phyloP scores from a whole-genome alignment of 1,140 invertebrate genomes.

The Whitmania pigra region DNA sequence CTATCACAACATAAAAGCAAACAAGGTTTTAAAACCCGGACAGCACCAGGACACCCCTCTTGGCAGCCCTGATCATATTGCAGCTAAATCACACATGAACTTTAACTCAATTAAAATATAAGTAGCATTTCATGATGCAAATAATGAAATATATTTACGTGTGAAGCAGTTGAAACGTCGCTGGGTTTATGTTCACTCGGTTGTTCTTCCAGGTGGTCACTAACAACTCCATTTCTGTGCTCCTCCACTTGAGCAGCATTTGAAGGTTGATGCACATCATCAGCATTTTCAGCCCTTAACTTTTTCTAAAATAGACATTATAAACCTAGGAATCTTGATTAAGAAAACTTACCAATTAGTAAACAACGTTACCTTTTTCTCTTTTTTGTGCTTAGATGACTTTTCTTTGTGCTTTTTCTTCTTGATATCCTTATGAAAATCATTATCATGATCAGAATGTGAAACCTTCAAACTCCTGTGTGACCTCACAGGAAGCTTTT shows the following conservation, averaged over 20 bases:
- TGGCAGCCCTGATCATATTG: not conserved
- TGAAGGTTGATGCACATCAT: too few relatives aligned
- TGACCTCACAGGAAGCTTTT: constrained; percentile 54
- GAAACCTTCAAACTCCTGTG: constrained; percentile 44
- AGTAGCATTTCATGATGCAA: not conserved
- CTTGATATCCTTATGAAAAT: constrained; percentile 32
- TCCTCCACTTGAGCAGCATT: too few relatives aligned
- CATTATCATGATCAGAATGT: constrained; percentile 17
- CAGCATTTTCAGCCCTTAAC: too few relatives aligned
- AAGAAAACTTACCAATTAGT: too few relatives aligned
- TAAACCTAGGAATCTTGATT: too few relatives aligned
- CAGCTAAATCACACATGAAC: not conserved
- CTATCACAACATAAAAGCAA: too few relatives aligned
- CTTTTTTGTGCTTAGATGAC: constrained; percentile 5
- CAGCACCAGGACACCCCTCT: too few relatives aligned
- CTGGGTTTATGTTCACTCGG: too few relatives aligned
- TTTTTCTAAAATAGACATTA: too few relatives aligned
- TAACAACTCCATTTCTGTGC: too few relatives aligned
- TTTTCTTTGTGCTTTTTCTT: constrained; percentile 28
- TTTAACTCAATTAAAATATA: not conserved
- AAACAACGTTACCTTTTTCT: not conserved
- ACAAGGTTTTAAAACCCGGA: too few relatives aligned
- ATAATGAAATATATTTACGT: not conserved
- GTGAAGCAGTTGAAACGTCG: not conserved
- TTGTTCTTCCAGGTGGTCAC: too few relatives aligned